Percentiles rank a stretch among this genome's conserved stretches.
These are phyloP conservation scores for Pungitius pungitius DNA, from an alignment of 2,113 vertebrate genomes.

Conservation along the genomic window DNA sequence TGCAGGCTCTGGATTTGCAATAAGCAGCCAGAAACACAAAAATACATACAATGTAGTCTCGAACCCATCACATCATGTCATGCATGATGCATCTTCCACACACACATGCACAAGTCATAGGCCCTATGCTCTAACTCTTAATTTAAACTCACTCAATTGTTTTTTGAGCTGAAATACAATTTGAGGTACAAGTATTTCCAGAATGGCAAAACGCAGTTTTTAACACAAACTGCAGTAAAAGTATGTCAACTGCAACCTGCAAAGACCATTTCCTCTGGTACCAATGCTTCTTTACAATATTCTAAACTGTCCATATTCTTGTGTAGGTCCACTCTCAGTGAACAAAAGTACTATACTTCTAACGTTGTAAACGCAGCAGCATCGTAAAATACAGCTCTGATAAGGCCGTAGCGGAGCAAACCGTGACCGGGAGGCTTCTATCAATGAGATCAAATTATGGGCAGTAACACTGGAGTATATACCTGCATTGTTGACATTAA, in stretches of 20 bases:
- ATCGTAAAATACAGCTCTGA: conserved; percentile 2
- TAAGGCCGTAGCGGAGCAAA: neutral
- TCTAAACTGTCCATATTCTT: neutral
- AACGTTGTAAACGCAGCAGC: neutral
- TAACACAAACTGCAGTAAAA: neutral
- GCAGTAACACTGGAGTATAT: neutral
- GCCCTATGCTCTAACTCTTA: no score
- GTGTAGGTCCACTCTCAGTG: neutral
- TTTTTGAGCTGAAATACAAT: no score
- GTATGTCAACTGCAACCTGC: neutral
- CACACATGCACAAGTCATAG: no score
- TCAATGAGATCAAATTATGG: conserved; percentile 1
- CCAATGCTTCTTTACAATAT: neutral
- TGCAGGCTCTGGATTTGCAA: neutral
- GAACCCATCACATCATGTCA: neutral
- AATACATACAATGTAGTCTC: neutral
- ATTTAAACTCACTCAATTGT: no score
- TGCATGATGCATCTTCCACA: neutral
- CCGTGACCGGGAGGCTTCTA: neutral
- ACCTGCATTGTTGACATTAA: conserved; percentile 21
- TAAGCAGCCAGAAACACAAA: neutral
- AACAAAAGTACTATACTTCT: neutral
- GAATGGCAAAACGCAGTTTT: neutral
- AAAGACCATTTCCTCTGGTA: neutral
- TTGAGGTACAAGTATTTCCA: no score